phyloP scores from a whole-genome alignment of 37 sponge, comb jelly and placozoan species.

The Mnemiopsis leidyi region DNA sequence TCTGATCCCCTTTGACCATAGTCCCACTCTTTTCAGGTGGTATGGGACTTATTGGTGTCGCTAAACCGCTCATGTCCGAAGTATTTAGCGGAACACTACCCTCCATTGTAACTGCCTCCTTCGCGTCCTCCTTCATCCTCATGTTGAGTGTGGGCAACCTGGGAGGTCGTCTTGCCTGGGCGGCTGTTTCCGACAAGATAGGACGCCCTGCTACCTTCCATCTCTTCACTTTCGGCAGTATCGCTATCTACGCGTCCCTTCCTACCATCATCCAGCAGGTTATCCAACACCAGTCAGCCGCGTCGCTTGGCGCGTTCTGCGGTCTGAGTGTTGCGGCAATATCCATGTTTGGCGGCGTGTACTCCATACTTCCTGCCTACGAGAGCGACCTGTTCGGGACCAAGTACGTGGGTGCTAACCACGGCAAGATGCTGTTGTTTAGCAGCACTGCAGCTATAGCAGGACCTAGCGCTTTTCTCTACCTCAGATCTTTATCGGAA shows the following conservation, averaged over 20 bases:
- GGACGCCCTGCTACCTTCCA: conserved; percentile 61
- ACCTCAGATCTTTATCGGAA: not conserved
- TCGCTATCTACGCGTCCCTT: conserved; percentile 60
- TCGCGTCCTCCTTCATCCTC: conserved; percentile 61
- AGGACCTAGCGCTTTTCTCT: conserved; percentile 42
- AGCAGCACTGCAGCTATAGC: conserved; percentile 45
- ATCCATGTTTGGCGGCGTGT: conserved; percentile 58
- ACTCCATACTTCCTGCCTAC: conserved; percentile 40
- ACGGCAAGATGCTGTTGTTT: conserved; percentile 55
- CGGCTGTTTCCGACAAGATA: conserved; percentile 62
- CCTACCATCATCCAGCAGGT: conserved; percentile 52
- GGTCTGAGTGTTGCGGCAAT: conserved; percentile 58
- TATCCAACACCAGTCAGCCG: not conserved
- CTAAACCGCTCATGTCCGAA: conserved; percentile 60
- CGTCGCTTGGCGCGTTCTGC: conserved; percentile 26
- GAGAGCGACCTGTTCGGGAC: conserved; percentile 62
- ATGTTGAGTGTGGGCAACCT: conserved; percentile 64
- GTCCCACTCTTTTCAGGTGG: not conserved
- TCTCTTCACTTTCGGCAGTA: conserved; percentile 51
- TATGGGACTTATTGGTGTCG: not conserved
- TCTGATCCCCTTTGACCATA: too few relatives aligned
- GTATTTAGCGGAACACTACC: conserved; percentile 48
- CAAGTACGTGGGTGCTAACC: conserved; percentile 62
- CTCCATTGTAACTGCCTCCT: conserved; percentile 20
- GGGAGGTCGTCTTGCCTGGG: conserved; percentile 53